Evolutionary conservation across 2,113 vertebrate species (phyloP).

Genomic region (Melanotaenia duboulayi): DNA sequence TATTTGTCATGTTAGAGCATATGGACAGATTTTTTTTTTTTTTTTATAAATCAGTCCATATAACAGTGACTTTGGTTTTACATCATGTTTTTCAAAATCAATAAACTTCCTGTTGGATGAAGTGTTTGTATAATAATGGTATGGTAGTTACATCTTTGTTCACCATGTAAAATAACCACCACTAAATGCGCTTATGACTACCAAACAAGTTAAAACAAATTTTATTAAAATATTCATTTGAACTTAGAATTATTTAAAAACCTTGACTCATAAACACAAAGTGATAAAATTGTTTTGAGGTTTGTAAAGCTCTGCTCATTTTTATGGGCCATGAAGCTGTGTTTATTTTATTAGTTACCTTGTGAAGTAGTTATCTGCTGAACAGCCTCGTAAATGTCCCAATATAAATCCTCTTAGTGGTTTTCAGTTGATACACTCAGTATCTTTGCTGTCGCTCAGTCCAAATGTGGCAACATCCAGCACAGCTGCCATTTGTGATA

Average conservation of each 20-base stretch:
- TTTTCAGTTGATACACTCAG: not conserved
- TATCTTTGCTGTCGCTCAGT: not conserved
- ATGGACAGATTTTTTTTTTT: not conserved
- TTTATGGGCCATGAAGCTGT: not conserved
- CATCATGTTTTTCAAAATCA: not conserved
- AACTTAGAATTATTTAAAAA: not conserved
- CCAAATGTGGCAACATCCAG: not conserved
- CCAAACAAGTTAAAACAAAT: not conserved
- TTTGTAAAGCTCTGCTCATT: not conserved
- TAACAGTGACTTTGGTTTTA: not conserved
- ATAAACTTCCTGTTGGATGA: not conserved
- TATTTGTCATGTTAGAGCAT: constrained; percentile 29
- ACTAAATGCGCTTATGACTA: too few species aligned
- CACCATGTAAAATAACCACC: not conserved
- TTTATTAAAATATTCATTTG: not conserved
- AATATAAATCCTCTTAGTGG: not conserved
- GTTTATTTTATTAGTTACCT: constrained; percentile 7
- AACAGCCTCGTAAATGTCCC: constrained; percentile 7
- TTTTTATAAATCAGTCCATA: not conserved
- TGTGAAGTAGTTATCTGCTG: constrained; percentile 3
- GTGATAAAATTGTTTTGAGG: not conserved
- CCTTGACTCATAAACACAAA: not conserved
- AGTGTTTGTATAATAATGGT: not conserved
- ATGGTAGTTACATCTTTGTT: not conserved
- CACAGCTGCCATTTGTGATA: not conserved